Conservation (phyloP, 1,140 invertebrate genomes). For the Lerema accius region DNA sequence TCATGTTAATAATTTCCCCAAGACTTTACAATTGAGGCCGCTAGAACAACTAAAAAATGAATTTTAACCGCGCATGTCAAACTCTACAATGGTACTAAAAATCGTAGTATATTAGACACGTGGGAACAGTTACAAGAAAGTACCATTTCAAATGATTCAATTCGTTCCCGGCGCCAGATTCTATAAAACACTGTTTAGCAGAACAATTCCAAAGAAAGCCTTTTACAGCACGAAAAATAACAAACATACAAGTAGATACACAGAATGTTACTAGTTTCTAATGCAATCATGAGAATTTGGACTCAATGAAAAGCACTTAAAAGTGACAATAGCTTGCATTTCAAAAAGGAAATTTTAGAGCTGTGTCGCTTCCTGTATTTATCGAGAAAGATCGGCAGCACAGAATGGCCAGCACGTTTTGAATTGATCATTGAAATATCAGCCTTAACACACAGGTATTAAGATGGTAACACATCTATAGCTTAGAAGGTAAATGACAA, state of each 20-base stretch:
- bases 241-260: constrained; percentile 19
- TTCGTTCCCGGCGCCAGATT: constrained; percentile 6
- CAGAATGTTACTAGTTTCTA: constrained; percentile 3
- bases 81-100: neutral
- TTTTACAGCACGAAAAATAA: constrained; percentile 31
- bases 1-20: no score
- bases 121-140: neutral
- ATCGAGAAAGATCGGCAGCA: constrained; percentile 8
- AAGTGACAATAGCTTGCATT: constrained; percentile 20
- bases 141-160: constrained; percentile 6
- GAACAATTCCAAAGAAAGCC: constrained; percentile 22
- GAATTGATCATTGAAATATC: neutral
- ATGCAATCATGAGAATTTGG: constrained; percentile 7
- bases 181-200: constrained; percentile 30
- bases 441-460: neutral
- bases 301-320: constrained; percentile 14
- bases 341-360: constrained; percentile 25
- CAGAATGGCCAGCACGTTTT: neutral
- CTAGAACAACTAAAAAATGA: neutral
- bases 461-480: neutral
- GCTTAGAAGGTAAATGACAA: neutral
- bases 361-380: constrained; percentile 26
- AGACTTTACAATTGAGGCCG: no score
- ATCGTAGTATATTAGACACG: neutral
- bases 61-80: neutral